phyloP scores from a whole-genome alignment of 1,140 invertebrate genomes.

The Diorhabda carinulata region DNA sequence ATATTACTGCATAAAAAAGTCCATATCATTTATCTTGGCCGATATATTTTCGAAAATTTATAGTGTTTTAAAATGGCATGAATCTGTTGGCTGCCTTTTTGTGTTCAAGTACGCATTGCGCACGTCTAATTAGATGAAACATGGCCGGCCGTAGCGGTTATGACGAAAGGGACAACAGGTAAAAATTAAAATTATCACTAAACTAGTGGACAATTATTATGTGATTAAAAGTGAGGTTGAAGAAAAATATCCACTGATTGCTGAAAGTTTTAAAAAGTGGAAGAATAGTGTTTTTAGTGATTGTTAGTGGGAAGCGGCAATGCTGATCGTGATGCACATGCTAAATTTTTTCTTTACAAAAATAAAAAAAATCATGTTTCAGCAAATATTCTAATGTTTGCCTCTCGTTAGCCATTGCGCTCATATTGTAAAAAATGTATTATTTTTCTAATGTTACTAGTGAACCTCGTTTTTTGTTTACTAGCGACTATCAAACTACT shows the following conservation, averaged over 20 bases:
- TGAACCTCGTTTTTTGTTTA: too few relatives aligned
- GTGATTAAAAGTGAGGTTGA: slow-evolving; percentile 6
- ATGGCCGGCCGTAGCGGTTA: slow-evolving; percentile 46
- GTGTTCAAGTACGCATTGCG: slow-evolving; percentile 9
- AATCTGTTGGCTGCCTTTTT: slow-evolving; percentile 10
- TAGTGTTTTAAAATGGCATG: slow-evolving; percentile 11
- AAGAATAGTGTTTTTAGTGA: slow-evolving; percentile 7
- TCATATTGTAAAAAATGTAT: too few relatives aligned
- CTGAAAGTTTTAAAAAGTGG: neutral
- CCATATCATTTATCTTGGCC: neutral
- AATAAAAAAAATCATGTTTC: neutral
- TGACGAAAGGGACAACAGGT: slow-evolving; percentile 47
- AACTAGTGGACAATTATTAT: slow-evolving; percentile 14
- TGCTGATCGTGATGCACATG: slow-evolving; percentile 31
- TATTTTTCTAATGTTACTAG: too few relatives aligned
- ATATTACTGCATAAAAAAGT: too few relatives aligned
- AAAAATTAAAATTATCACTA: slow-evolving; percentile 31
- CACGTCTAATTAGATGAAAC: slow-evolving; percentile 33
- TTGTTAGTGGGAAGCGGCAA: slow-evolving; percentile 20
- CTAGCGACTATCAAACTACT: too few relatives aligned
- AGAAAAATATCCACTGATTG: neutral
- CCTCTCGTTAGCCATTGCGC: too few relatives aligned
- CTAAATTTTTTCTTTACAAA: slow-evolving; percentile 21
- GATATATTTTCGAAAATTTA: neutral
- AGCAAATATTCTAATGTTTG: too few relatives aligned